Evolutionary conservation across 2,888 invertebrate genomes (phyloP), one percentile per base, ranked within the genome.

Genomic region (Cataglyphis altisquamis): DNA sequence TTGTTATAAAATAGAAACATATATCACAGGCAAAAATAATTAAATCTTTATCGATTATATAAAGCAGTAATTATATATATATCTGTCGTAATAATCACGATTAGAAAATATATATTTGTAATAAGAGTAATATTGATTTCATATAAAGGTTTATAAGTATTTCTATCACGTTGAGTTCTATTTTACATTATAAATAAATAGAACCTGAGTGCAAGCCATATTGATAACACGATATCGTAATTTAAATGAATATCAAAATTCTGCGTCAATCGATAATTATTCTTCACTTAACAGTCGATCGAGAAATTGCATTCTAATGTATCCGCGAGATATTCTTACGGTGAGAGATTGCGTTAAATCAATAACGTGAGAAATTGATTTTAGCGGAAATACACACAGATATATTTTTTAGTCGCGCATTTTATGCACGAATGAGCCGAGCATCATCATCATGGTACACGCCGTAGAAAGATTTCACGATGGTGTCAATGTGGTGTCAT

Each of bases 401-500:
- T 8, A 18, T 18, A 9, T 8, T 48, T 36, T 39, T 70, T 72
- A 25, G 36, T 21, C 10, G 8, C n/a, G 32, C 39, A n/a, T 70
- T 72, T 52, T 25, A 70, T 62, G 80, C 72, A 62, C 62, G 80
- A 12, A 62, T 21, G 48, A 68, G 57, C 39, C 36, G 39, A 63
- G 21, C 64, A 10, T 82, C 41, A 10, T 64, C 29, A 60, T 45
- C 21, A 62, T 52, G 60, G 36, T 70, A 60, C 48, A 63, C 25
- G 52, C 18, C 8, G 15, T 18, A 25, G 8, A 39, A 60, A 75
- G 62, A 52, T 68, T 77, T 73, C 68, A 41, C 62, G 48, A 21
- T 41, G 55, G 78, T 78, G 82, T 74, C 85, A 83, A 68, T 88
- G 64, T 88, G 64, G 85, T 87, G 84, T 86, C 83, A 87, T 86